Evolutionary conservation across 2,888 invertebrate genomes (phyloP).

Genomic region (Psylliodes chrysocephalus): DNA sequence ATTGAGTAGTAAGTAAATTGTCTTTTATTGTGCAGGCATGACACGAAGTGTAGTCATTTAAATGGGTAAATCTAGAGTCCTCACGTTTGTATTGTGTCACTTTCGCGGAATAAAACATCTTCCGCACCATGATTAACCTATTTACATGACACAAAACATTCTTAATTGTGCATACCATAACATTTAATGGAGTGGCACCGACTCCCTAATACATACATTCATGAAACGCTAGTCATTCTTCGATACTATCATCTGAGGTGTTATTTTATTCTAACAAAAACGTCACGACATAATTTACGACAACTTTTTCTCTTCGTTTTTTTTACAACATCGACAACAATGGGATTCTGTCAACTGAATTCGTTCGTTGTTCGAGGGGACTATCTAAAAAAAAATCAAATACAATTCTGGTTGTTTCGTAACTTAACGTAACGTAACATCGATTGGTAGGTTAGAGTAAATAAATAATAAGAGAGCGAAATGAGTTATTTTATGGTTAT

Average conservation of each 20-base stretch:
- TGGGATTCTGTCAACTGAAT: no score
- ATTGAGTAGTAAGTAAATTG: neutral
- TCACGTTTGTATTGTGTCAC: conserved; percentile 52
- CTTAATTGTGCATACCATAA: conserved; percentile 45
- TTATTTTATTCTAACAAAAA: conserved; percentile 12
- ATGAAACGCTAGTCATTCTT: conserved; percentile 33
- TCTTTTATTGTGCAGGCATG: conserved; percentile 2
- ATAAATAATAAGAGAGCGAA: conserved; percentile 37
- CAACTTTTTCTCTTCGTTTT: neutral
- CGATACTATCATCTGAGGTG: conserved; percentile 28
- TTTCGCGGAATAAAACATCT: conserved; percentile 48
- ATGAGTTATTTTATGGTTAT: conserved; percentile 33
- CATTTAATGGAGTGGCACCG: conserved; percentile 45
- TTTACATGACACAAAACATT: conserved; percentile 47
- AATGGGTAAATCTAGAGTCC: conserved; percentile 49
- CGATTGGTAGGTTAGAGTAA: neutral
- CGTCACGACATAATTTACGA: conserved; percentile 3
- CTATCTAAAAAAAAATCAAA: neutral
- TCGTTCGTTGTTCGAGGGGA: no score
- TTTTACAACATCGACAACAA: neutral
- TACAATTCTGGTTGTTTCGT: conserved; percentile 24
- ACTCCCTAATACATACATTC: conserved; percentile 43
- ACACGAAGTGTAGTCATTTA: conserved; percentile 43
- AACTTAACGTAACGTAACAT: no score
- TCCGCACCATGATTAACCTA: conserved; percentile 50